Evolutionary conservation across 2,113 vertebrate genomes (phyloP).

Genomic region (Melanotaenia duboulayi): DNA sequence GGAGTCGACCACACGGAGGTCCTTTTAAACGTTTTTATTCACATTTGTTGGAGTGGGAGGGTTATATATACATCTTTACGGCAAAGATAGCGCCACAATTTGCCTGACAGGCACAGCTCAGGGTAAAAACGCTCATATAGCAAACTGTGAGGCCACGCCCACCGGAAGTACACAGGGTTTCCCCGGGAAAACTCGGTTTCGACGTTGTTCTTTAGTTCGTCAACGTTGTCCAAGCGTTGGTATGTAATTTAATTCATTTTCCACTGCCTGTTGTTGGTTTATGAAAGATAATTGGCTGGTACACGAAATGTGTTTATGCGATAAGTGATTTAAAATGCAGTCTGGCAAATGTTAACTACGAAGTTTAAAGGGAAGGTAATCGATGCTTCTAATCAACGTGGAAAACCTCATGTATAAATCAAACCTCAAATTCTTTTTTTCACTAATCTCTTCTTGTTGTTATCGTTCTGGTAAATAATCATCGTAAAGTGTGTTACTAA

Average conservation of each 20-base stretch:
- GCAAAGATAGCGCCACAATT: background rate
- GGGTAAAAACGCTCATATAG: background rate
- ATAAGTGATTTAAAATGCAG: too few species aligned
- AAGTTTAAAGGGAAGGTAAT: background rate
- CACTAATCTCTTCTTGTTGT: too few species aligned
- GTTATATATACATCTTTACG: too few species aligned
- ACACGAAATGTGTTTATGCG: too few species aligned
- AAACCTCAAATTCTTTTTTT: too few species aligned
- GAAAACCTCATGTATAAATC: background rate
- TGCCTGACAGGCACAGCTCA: background rate
- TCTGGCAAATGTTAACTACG: too few species aligned
- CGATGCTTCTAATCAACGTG: background rate
- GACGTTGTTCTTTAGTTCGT: rapidly evolving
- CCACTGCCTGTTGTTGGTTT: rapidly evolving
- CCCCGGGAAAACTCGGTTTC: conserved; percentile 60
- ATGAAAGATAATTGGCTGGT: rapidly evolving
- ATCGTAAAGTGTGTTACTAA: background rate
- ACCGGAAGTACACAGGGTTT: conserved; percentile 47
- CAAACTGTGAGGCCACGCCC: conserved; percentile 33
- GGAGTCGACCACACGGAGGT: too few species aligned
- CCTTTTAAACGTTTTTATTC: too few species aligned
- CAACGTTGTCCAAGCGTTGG: background rate
- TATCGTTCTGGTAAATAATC: background rate
- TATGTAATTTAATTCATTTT: conserved; percentile 19
- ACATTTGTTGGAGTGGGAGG: too few species aligned